Percentiles rank a stretch among this genome's conserved stretches.
phyloP scores from a whole-genome alignment of 2,888 invertebrate genomes.

The Eupithecia vulgata region DNA sequence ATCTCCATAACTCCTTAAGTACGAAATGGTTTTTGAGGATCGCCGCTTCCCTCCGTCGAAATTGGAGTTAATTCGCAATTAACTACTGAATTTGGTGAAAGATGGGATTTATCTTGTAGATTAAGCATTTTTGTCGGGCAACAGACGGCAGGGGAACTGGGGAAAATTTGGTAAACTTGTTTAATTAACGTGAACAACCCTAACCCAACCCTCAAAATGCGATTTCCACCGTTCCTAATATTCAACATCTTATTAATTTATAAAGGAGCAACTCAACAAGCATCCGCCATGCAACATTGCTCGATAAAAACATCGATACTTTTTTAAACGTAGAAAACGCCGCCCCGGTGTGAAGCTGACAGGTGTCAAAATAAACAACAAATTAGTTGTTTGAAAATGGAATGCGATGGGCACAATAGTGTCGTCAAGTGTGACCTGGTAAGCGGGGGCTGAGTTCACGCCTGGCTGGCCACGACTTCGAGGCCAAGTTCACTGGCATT shows the following conservation, averaged over 20 bases:
- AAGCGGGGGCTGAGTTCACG: slow-evolving; percentile 68
- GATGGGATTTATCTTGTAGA: slow-evolving; percentile 45
- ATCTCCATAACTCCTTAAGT: slow-evolving; percentile 37
- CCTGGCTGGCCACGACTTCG: slow-evolving; percentile 68
- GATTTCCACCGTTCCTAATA: slow-evolving; percentile 32
- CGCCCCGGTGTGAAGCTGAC: slow-evolving; percentile 26
- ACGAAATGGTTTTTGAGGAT: slow-evolving; percentile 26
- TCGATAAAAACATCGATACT: slow-evolving; percentile 26
- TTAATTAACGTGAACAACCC: slow-evolving; percentile 49
- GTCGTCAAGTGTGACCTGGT: slow-evolving; percentile 79
- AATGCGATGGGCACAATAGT: slow-evolving; percentile 61
- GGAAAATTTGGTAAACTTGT: slow-evolving; percentile 45
- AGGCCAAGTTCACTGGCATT: slow-evolving; percentile 84
- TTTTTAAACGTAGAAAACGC: background rate
- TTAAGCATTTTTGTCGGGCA: slow-evolving; percentile 45
- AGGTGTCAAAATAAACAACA: slow-evolving; percentile 53
- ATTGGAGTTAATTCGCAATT: slow-evolving; percentile 47
- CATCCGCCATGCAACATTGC: slow-evolving; percentile 3
- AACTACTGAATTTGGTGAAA: slow-evolving; percentile 42
- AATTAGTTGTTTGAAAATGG: slow-evolving; percentile 50
- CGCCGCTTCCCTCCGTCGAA: slow-evolving; percentile 34
- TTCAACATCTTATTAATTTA: slow-evolving; percentile 27
- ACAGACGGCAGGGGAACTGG: slow-evolving; percentile 43
- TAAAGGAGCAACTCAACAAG: slow-evolving; percentile 20
- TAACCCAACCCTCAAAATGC: slow-evolving; percentile 38